Evolutionary conservation across 2,113 vertebrate genomes (phyloP), one percentile per base, ranked within the genome.

Genomic region (Astur gentilis): DNA sequence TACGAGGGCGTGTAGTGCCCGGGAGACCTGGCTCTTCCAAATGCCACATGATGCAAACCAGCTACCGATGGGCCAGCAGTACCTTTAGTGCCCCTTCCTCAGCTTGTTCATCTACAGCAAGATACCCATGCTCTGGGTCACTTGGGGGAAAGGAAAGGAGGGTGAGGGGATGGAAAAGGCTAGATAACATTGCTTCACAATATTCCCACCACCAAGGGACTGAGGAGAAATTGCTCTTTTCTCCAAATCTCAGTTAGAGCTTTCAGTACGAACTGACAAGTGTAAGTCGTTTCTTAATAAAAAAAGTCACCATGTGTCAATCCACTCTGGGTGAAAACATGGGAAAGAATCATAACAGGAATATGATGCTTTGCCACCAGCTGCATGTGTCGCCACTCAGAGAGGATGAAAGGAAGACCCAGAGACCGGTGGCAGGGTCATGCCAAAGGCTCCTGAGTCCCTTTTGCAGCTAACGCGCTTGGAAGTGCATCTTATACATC

Each of bases 241-340:
- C 91, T 61, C 73, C 91, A 91, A 81, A 62, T 26, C 91, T 80
- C 95, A 85, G 82, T 44, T 49, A 44, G 91, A 42, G 89, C 91
- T 91, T 85, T 69, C 80, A 20, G 71, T 38, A 57, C 18, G 47
- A 69, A 44, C 38, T 19, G 83, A 80, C 26, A 50, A 34, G 25
- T 3, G 57, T 16, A 50, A 87, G 16, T 13, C 3, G 2, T 50
- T 61, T 57, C n/a, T 69, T 40, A 62, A 70, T 4, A 29, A 70
- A 45, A 8, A 80, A 45, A 77, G 36, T 36, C 58, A 64, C 12
- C 49, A 2, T 1, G 31, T 54, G 64, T 66, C 27, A 47, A 58
- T 77, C 75, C 32, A 2, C 55, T 78, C 80, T 44, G 81, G 77
- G 81, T 57, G 89, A 87, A 90, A 87, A 57, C 13, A 7, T 1